These are phyloP conservation scores for Nephrotoma appendiculata DNA, from an alignment of 2,888 invertebrate species.

Conservation along the genomic window DNA sequence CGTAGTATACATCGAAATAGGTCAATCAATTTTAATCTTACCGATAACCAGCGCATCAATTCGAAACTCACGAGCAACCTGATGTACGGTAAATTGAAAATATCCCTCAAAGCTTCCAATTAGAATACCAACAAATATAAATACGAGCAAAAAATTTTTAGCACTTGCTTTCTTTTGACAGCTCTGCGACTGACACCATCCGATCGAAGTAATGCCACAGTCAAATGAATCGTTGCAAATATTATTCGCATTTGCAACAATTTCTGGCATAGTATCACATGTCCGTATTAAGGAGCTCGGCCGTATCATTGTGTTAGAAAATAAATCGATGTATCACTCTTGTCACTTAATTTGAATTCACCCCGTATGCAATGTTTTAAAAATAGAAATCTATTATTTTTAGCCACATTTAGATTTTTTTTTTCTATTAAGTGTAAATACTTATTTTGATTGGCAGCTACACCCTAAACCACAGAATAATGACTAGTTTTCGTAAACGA, in stretches of 20 bases:
- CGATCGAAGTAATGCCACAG: slow-evolving; percentile 34
- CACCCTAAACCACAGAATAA: neutral
- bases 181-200: slow-evolving; percentile 32
- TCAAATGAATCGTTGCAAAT: slow-evolving; percentile 30
- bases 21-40: slow-evolving; percentile 20
- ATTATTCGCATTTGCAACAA: slow-evolving; percentile 18
- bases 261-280: slow-evolving; percentile 10
- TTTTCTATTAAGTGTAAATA: neutral
- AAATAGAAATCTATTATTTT: neutral
- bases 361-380: neutral
- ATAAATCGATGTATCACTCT: neutral
- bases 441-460: neutral
- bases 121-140: slow-evolving; percentile 28
- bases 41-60: slow-evolving; percentile 32
- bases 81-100: slow-evolving; percentile 36
- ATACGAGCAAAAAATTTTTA: slow-evolving; percentile 31
- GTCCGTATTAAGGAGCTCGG: slow-evolving; percentile 14
- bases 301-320: slow-evolving; percentile 10
- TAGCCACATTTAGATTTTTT: neutral
- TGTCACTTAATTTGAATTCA: neutral
- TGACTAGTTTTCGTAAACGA: neutral
- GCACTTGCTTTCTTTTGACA: slow-evolving; percentile 35
- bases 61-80: slow-evolving; percentile 33
- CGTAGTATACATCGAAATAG: neutral
- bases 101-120: slow-evolving; percentile 36